Evolutionary conservation across 1,140 invertebrate genomes (phyloP).

Genomic region (Penaeus chinensis): DNA sequence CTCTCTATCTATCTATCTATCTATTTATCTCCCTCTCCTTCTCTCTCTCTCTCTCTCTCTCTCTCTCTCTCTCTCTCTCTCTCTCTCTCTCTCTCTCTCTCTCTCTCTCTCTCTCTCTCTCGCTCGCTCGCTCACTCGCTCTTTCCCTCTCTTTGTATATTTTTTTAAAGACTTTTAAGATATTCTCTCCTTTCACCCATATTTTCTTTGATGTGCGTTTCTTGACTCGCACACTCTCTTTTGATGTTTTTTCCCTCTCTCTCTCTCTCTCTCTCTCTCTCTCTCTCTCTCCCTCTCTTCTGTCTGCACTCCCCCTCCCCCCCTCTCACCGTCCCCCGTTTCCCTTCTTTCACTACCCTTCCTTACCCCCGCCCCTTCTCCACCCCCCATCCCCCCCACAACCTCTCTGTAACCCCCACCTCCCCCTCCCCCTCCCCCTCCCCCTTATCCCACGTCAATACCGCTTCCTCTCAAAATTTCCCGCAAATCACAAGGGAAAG

Average conservation of each 20-base stretch:
- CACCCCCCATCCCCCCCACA: neutral
- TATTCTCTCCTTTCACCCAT: neutral
- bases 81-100: conserved; percentile 9
- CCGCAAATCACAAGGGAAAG: too few species aligned
- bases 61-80: neutral
- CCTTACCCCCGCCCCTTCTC: too few species aligned
- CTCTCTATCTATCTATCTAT: neutral
- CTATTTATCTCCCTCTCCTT: neutral
- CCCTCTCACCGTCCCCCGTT: neutral
- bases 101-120: neutral
- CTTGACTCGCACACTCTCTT: neutral
- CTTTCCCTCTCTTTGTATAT: neutral
- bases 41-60: neutral
- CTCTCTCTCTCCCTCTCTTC: conserved; percentile 10
- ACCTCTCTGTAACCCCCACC: neutral
- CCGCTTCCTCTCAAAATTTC: neutral
- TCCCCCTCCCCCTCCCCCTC: neutral
- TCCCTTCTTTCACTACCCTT: too few species aligned
- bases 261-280: conserved; percentile 21
- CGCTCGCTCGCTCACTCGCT: neutral
- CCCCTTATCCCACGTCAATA: neutral
- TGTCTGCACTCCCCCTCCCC: neutral
- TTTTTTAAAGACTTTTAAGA: too few species aligned
- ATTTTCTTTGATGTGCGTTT: conserved; percentile 3
- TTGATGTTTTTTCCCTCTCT: neutral